phyloP scores from a whole-genome alignment of 2,797 vertebrate species.

The Enteromius radiatus region DNA sequence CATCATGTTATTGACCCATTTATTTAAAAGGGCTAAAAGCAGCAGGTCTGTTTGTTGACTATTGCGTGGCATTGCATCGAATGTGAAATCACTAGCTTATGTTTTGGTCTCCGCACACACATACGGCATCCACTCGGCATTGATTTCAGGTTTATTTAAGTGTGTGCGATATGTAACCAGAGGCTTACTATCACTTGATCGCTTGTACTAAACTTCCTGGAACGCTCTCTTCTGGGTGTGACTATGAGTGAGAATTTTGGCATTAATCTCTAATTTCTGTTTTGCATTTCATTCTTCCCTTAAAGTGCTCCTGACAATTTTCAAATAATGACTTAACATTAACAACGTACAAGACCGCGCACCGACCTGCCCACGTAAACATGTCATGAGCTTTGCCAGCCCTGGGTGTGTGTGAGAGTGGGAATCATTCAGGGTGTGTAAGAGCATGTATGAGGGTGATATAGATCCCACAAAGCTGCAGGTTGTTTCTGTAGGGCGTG shows the following conservation, averaged over 20 bases:
- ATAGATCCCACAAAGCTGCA: slow-evolving; percentile 50
- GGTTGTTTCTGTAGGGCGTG: slow-evolving; percentile 62
- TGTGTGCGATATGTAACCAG: slow-evolving; percentile 3
- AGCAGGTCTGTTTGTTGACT: not conserved
- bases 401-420: slow-evolving; percentile 49
- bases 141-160: slow-evolving; percentile 23
- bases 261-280: slow-evolving; percentile 29
- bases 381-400: slow-evolving; percentile 42
- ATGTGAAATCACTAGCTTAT: slow-evolving; percentile 8
- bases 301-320: slow-evolving; percentile 21
- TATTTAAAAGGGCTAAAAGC: not conserved
- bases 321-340: slow-evolving; percentile 48
- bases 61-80: slow-evolving; percentile 23
- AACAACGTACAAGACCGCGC: slow-evolving; percentile 42
- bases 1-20: not conserved
- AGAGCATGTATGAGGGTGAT: slow-evolving; percentile 46
- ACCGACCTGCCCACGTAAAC: slow-evolving; percentile 56
- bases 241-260: not conserved
- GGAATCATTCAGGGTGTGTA: slow-evolving; percentile 47
- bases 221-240: slow-evolving; percentile 20
- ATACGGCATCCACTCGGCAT: not conserved
- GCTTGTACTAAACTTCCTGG: slow-evolving; percentile 8
- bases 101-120: not conserved
- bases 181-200: slow-evolving; percentile 5
- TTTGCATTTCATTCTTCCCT: slow-evolving; percentile 22